phyloP scores from a whole-genome alignment of 2,797 vertebrate genomes.

The Sebastes vulpes region DNA sequence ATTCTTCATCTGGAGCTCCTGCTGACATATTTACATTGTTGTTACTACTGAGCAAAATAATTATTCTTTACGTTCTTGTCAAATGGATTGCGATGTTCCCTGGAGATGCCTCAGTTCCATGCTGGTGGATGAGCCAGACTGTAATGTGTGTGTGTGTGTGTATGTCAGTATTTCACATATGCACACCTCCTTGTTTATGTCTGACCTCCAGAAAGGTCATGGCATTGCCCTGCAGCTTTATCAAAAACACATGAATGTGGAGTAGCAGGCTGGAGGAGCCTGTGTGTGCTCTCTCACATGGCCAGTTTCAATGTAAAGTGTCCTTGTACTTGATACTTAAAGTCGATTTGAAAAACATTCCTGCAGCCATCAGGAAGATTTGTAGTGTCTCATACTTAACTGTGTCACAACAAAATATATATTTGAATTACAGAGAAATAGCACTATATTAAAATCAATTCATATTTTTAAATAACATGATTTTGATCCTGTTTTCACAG shows the following conservation, averaged over 20 bases:
- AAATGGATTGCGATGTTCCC: background rate
- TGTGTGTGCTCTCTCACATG: background rate
- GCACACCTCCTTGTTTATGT: background rate
- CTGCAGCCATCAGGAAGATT: background rate
- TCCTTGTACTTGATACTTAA: background rate
- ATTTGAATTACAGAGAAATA: background rate
- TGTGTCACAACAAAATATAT: too few species aligned
- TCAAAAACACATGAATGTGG: constrained; percentile 22
- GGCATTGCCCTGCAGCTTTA: background rate
- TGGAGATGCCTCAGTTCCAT: background rate
- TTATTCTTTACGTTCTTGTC: background rate
- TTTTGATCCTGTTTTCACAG: background rate
- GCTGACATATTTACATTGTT: background rate
- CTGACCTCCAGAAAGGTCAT: constrained; percentile 8
- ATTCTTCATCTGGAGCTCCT: background rate
- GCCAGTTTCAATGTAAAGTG: background rate
- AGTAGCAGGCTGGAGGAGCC: background rate
- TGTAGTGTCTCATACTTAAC: background rate
- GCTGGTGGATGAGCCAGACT: too few species aligned
- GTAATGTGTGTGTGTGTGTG: background rate
- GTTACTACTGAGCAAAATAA: background rate
- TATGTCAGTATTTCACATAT: background rate
- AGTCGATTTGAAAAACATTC: background rate
- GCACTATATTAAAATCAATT: background rate
- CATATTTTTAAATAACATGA: background rate